Percentiles rank a stretch among this genome's conserved stretches.
Evolutionary conservation across 2,888 invertebrate genomes (phyloP).

Genomic region (Tetranychus piercei): DNA sequence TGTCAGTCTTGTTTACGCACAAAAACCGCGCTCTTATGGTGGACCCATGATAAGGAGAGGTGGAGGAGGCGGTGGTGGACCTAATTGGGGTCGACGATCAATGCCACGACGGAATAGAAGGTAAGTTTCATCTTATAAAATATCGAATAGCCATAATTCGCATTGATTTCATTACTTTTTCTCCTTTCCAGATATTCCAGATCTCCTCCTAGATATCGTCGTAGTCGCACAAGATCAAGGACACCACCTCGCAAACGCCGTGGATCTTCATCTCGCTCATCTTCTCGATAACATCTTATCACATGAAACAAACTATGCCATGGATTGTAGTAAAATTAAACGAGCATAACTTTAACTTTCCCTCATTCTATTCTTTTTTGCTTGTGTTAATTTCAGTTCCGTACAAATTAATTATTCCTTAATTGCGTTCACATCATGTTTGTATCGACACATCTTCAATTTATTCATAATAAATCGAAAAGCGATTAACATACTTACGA

Average conservation of each 20-base stretch:
- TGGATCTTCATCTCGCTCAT: background rate
- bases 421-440: no score
- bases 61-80: slow-evolving; percentile 12
- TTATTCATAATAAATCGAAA: no score
- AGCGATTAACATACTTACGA: no score
- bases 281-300: no score
- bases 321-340: no score
- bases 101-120: slow-evolving; percentile 2
- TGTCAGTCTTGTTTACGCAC: slow-evolving; percentile 70
- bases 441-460: no score
- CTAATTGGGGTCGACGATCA: slow-evolving; percentile 11
- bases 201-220: slow-evolving; percentile 22
- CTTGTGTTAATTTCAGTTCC: no score
- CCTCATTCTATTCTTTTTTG: no score
- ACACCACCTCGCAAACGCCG: slow-evolving; percentile 14
- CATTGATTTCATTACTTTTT: background rate
- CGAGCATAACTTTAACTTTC: no score
- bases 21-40: slow-evolving; percentile 24
- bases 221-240: slow-evolving; percentile 10
- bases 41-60: slow-evolving; percentile 19
- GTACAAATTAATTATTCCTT: no score
- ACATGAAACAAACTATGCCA: no score
- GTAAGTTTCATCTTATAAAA: background rate
- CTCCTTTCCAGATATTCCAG: slow-evolving; percentile 10
- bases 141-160: background rate